Evolutionary conservation across 2,888 invertebrate species (phyloP).

Genomic region (Hermaeophaga mercurialis): DNA sequence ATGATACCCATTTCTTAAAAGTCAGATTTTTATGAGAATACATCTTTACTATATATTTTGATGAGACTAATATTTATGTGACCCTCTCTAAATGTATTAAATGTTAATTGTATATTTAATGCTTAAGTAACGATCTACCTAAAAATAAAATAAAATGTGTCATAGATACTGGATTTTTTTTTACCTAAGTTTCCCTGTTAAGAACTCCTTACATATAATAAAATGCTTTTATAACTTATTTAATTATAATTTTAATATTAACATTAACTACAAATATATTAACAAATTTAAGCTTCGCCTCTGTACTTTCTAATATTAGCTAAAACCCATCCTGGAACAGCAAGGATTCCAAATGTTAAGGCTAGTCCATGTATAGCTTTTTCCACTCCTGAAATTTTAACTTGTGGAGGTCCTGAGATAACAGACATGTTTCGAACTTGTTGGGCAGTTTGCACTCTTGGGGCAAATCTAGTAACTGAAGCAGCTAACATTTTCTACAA

Average conservation of each 20-base stretch:
- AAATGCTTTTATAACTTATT: background rate
- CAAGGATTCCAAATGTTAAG: conserved; percentile 43
- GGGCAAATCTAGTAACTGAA: conserved; percentile 26
- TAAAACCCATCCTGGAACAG: conserved; percentile 52
- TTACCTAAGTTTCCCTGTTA: background rate
- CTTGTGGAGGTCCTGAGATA: conserved; percentile 50
- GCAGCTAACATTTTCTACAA: conserved; percentile 33
- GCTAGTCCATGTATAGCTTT: conserved; percentile 49
- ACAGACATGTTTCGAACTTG: conserved; percentile 42
- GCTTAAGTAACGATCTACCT: conserved; percentile 4
- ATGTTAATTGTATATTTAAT: conserved; percentile 12
- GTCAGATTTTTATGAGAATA: too few relatives aligned
- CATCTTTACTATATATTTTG: too few relatives aligned
- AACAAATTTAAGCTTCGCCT: conserved; percentile 30
- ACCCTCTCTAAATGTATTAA: too few relatives aligned
- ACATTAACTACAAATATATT: background rate
- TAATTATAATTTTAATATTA: conserved; percentile 1
- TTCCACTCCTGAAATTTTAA: conserved; percentile 47
- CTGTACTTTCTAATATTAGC: conserved; percentile 53
- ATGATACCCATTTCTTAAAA: too few relatives aligned
- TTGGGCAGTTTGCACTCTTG: conserved; percentile 28
- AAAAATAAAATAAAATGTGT: conserved; percentile 14
- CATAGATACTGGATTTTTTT: conserved; percentile 8
- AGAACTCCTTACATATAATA: too few relatives aligned
- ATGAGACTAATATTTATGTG: too few relatives aligned